A percentile compares a stretch with the other conserved stretches of the same genome.
These are phyloP conservation scores for Crematogaster levior DNA, from an alignment of 2,888 invertebrate species.

Conservation along the genomic window DNA sequence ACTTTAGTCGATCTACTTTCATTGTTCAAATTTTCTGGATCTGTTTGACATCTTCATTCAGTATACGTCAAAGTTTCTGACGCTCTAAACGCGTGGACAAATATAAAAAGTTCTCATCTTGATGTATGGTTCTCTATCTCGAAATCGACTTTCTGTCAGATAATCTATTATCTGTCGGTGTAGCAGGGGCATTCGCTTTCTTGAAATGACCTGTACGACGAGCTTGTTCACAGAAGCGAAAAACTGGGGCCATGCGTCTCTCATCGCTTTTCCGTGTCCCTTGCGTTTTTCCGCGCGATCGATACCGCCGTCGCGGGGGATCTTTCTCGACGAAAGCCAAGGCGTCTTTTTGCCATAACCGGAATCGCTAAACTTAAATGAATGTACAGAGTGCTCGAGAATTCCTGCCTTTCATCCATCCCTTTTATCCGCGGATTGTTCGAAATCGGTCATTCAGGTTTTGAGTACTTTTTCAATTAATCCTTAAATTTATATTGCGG, in stretches of 20 bases:
- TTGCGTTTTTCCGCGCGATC: constrained; percentile 44
- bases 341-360: constrained; percentile 10
- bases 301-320: constrained; percentile 15
- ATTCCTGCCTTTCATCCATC: not conserved
- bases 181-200: not conserved
- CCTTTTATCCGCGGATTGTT: not conserved
- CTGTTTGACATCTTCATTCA: not conserved
- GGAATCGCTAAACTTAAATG: constrained; percentile 27
- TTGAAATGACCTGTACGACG: constrained; percentile 10
- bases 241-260: constrained; percentile 17
- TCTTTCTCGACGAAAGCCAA: not conserved
- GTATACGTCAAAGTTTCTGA: not conserved
- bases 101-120: not conserved
- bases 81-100: constrained; percentile 3
- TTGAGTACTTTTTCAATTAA: constrained; percentile 11
- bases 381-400: not conserved
- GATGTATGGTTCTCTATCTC: constrained; percentile 3
- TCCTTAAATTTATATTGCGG: not conserved
- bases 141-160: constrained; percentile 30
- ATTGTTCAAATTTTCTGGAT: not conserved
- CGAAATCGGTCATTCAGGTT: not conserved
- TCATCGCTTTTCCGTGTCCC: constrained; percentile 16
- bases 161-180: constrained; percentile 35
- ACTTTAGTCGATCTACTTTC: not conserved
- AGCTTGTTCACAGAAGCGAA: constrained; percentile 27